Evolutionary conservation across 1,140 invertebrate genomes (phyloP).

Genomic region (Eupristina koningsbergeri): DNA sequence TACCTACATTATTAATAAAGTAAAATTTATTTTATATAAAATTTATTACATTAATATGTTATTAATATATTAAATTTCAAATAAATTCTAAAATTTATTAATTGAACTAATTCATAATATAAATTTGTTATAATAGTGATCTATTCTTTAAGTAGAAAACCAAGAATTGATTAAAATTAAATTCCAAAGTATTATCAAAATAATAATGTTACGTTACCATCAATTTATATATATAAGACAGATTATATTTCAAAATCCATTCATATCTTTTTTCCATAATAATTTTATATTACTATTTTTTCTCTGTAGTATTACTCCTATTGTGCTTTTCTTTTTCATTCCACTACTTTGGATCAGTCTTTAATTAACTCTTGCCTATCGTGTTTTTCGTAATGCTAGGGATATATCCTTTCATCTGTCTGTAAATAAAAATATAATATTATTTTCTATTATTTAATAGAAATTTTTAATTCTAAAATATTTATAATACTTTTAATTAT

Average conservation of each 20-base stretch:
- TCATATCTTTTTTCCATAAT: constrained; percentile 10
- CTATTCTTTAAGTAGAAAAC: too few species aligned
- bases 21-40: too few species aligned
- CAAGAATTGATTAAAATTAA: too few species aligned
- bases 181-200: too few species aligned
- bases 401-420: constrained; percentile 22
- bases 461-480: constrained; percentile 15
- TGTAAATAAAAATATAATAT: constrained; percentile 16
- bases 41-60: too few species aligned
- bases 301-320: constrained; percentile 19
- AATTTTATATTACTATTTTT: constrained; percentile 37
- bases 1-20: too few species aligned
- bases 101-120: too few species aligned
- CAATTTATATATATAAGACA: not conserved
- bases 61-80: too few species aligned
- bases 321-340: constrained; percentile 48
- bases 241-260: not conserved
- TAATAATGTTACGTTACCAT: not conserved
- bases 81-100: too few species aligned
- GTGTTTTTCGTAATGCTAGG: constrained; percentile 24
- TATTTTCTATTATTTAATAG: constrained; percentile 3
- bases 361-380: constrained; percentile 48
- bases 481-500: not conserved
- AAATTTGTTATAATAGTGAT: too few species aligned
- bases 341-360: constrained; percentile 46